These are phyloP conservation scores for Torymus tubicola DNA, from an alignment of 2,888 invertebrate species.

Conservation along the genomic window DNA sequence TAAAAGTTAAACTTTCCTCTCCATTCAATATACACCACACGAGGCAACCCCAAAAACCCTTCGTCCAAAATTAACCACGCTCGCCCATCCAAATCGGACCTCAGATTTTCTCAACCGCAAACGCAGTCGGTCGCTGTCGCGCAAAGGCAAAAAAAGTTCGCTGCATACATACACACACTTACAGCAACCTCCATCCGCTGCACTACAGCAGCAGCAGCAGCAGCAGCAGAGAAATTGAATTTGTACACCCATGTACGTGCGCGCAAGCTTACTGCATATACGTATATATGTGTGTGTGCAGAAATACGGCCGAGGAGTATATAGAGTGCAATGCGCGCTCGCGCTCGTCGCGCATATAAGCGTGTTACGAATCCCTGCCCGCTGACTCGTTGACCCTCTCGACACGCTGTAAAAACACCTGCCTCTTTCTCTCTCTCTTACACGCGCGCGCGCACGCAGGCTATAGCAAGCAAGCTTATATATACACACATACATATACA, in stretches of 20 bases:
- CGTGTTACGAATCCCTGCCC: slow-evolving; percentile 48
- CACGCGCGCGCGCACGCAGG: too few relatives aligned
- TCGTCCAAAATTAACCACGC: too few relatives aligned
- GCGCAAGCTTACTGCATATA: slow-evolving; percentile 11
- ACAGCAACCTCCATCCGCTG: too few relatives aligned
- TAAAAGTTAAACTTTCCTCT: too few relatives aligned
- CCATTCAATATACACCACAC: too few relatives aligned
- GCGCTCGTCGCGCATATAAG: not conserved
- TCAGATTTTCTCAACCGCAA: not conserved
- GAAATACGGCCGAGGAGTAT: slow-evolving; percentile 18
- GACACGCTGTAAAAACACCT: slow-evolving; percentile 54
- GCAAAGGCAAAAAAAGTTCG: not conserved
- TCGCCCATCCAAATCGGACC: not conserved
- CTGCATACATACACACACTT: not conserved
- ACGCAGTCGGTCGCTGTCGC: not conserved
- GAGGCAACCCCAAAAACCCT: too few relatives aligned
- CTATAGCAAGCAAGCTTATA: too few relatives aligned
- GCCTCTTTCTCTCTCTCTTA: slow-evolving; percentile 4
- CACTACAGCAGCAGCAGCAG: too few relatives aligned
- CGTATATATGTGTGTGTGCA: not conserved
- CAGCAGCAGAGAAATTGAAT: slow-evolving; percentile 44
- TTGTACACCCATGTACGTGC: slow-evolving; percentile 32
- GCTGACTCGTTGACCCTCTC: slow-evolving; percentile 57
- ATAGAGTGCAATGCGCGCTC: slow-evolving; percentile 7
- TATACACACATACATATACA: too few relatives aligned